These are phyloP conservation scores for Napeogenes sylphis DNA, from an alignment of 2,888 invertebrate genomes.

Conservation along the genomic window DNA sequence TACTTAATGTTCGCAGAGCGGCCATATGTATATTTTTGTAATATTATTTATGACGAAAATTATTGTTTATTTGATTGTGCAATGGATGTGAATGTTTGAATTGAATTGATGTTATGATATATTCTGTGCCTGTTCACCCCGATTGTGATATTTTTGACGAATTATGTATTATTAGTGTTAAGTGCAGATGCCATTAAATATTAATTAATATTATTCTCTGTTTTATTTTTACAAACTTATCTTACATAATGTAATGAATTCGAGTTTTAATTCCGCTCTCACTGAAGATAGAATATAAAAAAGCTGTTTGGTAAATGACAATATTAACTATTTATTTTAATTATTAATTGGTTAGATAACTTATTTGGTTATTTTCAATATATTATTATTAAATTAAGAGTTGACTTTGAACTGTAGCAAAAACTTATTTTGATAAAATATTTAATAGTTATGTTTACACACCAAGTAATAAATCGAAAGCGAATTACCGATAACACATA, in stretches of 20 bases:
- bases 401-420: too few species aligned
- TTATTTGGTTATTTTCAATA: too few species aligned
- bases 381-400: too few species aligned
- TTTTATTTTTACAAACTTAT: background rate
- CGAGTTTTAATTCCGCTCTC: too few species aligned
- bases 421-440: too few species aligned
- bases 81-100: slow-evolving; percentile 20
- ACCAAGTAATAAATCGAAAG: too few species aligned
- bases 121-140: slow-evolving; percentile 34
- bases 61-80: slow-evolving; percentile 17
- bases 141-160: slow-evolving; percentile 50
- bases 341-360: background rate
- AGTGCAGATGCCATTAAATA: slow-evolving; percentile 31
- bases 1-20: background rate
- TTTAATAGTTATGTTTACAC: too few species aligned
- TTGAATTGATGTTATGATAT: slow-evolving; percentile 23
- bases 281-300: too few species aligned
- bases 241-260: background rate
- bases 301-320: background rate
- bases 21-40: background rate
- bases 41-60: background rate
- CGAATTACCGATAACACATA: background rate
- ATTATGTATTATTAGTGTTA: slow-evolving; percentile 50
- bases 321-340: background rate
- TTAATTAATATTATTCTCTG: slow-evolving; percentile 6